Evolutionary conservation across 2,113 vertebrate species (phyloP).

Genomic region (Odocoileus virginianus): DNA sequence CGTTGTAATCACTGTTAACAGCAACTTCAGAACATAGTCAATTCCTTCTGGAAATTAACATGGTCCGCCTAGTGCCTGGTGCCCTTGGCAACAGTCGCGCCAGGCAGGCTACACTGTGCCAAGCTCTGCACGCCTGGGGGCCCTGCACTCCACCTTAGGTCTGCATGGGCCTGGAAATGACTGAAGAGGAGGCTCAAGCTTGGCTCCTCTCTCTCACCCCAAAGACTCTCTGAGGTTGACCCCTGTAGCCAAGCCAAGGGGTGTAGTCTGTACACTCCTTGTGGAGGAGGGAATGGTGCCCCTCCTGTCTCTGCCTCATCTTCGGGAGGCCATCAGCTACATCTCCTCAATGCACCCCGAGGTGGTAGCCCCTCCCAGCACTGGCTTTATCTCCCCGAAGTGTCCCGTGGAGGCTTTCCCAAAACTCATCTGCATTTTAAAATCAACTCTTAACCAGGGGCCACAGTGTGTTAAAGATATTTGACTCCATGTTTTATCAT

Average conservation of each 20-base stretch:
- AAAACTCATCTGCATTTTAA: background rate
- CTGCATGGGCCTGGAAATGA: background rate
- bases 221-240: background rate
- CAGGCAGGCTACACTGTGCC: background rate
- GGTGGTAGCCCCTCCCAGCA: background rate
- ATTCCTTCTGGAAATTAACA: background rate
- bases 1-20: background rate
- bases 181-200: background rate
- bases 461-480: background rate
- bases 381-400: background rate
- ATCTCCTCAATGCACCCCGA: background rate
- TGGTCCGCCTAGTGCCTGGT: no score
- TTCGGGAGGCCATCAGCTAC: background rate
- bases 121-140: rapidly evolving
- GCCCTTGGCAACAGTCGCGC: background rate
- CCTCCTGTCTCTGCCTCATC: background rate
- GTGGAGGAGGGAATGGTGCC: rapidly evolving
- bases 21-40: background rate
- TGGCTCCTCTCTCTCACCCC: background rate
- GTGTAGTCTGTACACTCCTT: rapidly evolving
- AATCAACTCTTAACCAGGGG: background rate
- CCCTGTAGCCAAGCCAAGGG: no score
- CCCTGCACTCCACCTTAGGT: background rate
- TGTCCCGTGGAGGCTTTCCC: background rate
- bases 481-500: background rate